Evolutionary conservation across 2,113 vertebrate species (phyloP), one percentile per base, ranked within the genome.

Genomic region (Oreocharis arfaki): DNA sequence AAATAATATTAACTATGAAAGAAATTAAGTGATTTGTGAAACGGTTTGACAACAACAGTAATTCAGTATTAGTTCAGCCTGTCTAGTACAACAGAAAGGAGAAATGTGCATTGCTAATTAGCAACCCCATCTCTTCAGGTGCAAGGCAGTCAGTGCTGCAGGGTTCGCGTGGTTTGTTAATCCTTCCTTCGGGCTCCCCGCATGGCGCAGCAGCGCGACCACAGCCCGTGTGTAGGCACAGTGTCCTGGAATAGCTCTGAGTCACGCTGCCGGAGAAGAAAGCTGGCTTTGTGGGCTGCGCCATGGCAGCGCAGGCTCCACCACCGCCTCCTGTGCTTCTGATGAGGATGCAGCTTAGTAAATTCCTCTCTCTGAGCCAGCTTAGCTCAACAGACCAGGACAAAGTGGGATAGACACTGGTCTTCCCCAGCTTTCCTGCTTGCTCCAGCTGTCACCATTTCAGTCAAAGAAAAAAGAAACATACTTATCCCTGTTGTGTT

Each of bases 231-330:
- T 95, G 96, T 96, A 95, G 96, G 95, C 95, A 95, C 88, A 59
- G 64, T 95, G 95, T 95, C 93, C 95, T 95, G 89, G 91, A 96
- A 97, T 92, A 96, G 94, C 96, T 97, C 89, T 97, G 95, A 97
- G 94, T 97, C 95, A 97, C 12, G 0, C 84, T 92, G 87, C 41
- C 0, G 0, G 69, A 94, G 93, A 95, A 97, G 91, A 97, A 97
- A 92, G 94, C 52, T 9, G 56, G 47, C 94, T 96, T 95, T 97
- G 94, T 97, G 84, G 87, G 70, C 41, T 0, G 1, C 4, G 1
- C 84, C 56, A 5, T 33, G 80, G 95, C 92, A 90, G 88, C 5
- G 0, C 39, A 35, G 71, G 50, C 82, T 5, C 56, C 91, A 42
- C 74, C 84, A 33, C 89, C 0, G 0, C 87, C 87, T 84, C 52